A percentile compares a stretch with the other conserved stretches of the same genome.
Conservation (phyloP, 1,140 invertebrate genomes). For the Calephelis nemesis region DNA sequence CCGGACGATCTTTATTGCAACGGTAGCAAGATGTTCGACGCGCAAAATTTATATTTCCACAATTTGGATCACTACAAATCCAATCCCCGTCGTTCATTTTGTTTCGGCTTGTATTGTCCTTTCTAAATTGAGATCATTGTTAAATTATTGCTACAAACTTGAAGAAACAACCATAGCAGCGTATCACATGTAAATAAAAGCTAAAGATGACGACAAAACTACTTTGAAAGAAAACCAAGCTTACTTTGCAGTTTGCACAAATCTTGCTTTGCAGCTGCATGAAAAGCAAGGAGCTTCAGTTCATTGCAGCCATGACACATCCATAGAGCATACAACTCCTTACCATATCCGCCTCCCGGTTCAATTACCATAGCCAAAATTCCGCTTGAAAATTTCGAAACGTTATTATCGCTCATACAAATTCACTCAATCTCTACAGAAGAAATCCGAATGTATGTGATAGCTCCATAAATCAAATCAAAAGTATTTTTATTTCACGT, state of each 20-base stretch:
- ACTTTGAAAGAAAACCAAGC: constrained; percentile 71
- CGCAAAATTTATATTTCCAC: constrained; percentile 97
- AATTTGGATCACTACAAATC: constrained; percentile 82
- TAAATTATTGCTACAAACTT: not conserved
- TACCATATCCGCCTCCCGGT: constrained; percentile 29
- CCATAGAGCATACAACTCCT: constrained; percentile 30
- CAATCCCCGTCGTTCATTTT: constrained; percentile 70
- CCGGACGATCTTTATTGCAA: constrained; percentile 88
- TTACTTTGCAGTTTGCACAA: constrained; percentile 49
- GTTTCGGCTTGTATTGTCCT: constrained; percentile 22
- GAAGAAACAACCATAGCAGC: not conserved
- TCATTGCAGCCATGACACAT: constrained; percentile 69
- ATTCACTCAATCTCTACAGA: too few species aligned
- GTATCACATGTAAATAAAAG: constrained; percentile 61
- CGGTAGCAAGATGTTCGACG: constrained; percentile 93
- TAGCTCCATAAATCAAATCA: too few species aligned
- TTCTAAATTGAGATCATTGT: constrained; percentile 25
- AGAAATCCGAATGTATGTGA: too few species aligned
- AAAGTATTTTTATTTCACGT: too few species aligned
- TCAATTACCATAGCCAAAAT: constrained; percentile 15
- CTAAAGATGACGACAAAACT: constrained; percentile 48
- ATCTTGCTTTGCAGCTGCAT: constrained; percentile 15
- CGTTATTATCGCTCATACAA: too few species aligned
- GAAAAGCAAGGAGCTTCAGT: constrained; percentile 30
- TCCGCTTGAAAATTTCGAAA: too few species aligned